Evolutionary conservation across 2,113 vertebrate genomes (phyloP).

Genomic region (Campylomormyrus tamandua): DNA sequence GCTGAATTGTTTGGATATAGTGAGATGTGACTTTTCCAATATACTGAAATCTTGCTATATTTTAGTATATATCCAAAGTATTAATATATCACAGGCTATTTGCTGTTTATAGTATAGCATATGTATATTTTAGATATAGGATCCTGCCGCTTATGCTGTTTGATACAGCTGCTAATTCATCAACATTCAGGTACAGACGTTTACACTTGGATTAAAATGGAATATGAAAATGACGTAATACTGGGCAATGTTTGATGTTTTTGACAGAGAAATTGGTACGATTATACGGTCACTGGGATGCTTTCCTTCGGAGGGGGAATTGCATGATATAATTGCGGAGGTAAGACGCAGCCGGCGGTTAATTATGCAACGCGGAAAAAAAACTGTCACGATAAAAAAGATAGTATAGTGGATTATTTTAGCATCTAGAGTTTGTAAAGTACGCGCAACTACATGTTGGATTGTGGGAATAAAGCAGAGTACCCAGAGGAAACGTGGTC

Average conservation of each 20-base stretch:
- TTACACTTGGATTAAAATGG: not conserved
- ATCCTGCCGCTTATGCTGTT: not conserved
- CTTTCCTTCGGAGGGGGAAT: conserved; percentile 76
- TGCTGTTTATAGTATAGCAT: not conserved
- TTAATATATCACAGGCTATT: not conserved
- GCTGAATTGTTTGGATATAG: not conserved
- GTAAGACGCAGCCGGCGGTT: conserved; percentile 47
- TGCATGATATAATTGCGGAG: conserved; percentile 74
- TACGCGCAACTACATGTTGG: not conserved
- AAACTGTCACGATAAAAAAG: not conserved
- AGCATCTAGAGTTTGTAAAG: not conserved
- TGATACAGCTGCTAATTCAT: not conserved
- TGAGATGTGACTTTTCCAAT: not conserved
- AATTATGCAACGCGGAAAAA: not conserved
- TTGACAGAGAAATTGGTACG: conserved; percentile 71
- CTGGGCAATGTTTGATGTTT: not conserved
- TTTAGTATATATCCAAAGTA: not conserved
- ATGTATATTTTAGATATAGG: not conserved
- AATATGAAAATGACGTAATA: not conserved
- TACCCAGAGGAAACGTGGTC: not conserved
- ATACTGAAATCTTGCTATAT: not conserved
- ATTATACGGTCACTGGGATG: conserved; percentile 83
- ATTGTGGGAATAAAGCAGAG: not conserved
- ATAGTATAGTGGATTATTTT: not conserved
- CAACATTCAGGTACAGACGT: not conserved